Percentiles rank a stretch among this genome's conserved stretches.
Evolutionary conservation across 2,888 invertebrate species (phyloP).

Genomic region (Eristalinus aeneus): DNA sequence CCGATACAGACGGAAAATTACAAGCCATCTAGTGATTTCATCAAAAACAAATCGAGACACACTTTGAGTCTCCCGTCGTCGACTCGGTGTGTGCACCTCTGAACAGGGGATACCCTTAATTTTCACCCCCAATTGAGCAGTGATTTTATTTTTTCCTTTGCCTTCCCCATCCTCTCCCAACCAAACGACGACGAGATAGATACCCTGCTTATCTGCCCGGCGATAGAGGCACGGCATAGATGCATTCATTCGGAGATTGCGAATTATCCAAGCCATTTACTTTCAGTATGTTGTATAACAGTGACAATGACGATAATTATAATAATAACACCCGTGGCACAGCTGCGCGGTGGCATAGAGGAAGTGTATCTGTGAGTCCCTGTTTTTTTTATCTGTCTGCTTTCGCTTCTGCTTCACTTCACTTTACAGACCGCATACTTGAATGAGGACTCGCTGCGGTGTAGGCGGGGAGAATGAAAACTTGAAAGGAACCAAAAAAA

Average conservation of each 20-base stretch:
- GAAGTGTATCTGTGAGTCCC: too few species aligned
- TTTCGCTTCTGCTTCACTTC: constrained; percentile 35
- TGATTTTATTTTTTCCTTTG: constrained; percentile 38
- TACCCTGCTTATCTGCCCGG: background rate
- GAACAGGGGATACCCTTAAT: constrained; percentile 10
- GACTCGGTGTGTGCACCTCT: background rate
- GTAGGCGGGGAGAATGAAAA: background rate
- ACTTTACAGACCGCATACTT: constrained; percentile 41
- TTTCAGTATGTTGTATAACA: constrained; percentile 44
- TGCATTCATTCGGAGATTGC: constrained; percentile 41
- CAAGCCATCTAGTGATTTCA: background rate
- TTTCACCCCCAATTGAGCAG: constrained; percentile 55
- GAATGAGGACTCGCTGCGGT: background rate
- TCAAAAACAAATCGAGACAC: background rate
- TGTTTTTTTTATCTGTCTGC: constrained; percentile 5
- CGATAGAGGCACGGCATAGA: background rate
- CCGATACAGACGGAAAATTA: background rate
- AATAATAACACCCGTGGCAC: constrained; percentile 45
- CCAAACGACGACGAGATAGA: background rate
- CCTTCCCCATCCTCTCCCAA: background rate
- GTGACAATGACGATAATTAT: constrained; percentile 63
- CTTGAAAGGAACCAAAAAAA: background rate
- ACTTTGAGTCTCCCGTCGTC: background rate
- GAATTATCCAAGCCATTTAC: constrained; percentile 66
- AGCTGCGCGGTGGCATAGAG: background rate